These are phyloP conservation scores for Alouatta palliata DNA, from an alignment of 2,113 vertebrate species.

Conservation along the genomic window DNA sequence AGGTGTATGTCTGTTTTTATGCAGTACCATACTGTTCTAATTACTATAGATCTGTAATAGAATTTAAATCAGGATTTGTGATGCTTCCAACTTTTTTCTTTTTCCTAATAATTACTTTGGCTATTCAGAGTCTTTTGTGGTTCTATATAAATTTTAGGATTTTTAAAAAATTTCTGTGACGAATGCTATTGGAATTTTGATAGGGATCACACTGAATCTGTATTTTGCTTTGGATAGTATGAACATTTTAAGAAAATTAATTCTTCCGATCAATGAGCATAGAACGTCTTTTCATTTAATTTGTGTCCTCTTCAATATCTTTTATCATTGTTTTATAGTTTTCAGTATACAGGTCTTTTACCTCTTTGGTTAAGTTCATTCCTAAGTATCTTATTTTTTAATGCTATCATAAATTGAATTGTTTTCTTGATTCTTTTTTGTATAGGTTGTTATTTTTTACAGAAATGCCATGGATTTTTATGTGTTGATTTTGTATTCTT, in stretches of 20 bases:
- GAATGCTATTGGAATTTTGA: neutral
- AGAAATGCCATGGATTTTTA: neutral
- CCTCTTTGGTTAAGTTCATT: neutral
- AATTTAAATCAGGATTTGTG: neutral
- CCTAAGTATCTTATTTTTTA: neutral
- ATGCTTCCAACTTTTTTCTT: neutral
- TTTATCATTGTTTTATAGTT: neutral
- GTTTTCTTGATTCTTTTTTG: neutral
- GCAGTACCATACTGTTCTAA: neutral
- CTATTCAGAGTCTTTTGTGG: neutral
- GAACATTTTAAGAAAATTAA: neutral
- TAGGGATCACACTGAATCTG: neutral
- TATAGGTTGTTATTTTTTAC: neutral
- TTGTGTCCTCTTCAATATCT: neutral
- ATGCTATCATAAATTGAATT: neutral
- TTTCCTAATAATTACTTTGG: neutral
- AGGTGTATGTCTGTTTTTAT: neutral
- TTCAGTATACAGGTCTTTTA: neutral
- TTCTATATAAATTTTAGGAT: neutral
- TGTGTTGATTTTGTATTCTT: neutral
- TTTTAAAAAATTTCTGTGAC: neutral
- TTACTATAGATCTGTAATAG: neutral
- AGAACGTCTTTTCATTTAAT: neutral
- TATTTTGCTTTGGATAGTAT: neutral
- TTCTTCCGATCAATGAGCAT: neutral